These are phyloP conservation scores for Temnothorax curvispinosus DNA, from an alignment of 1,140 invertebrate species.

Conservation along the genomic window DNA sequence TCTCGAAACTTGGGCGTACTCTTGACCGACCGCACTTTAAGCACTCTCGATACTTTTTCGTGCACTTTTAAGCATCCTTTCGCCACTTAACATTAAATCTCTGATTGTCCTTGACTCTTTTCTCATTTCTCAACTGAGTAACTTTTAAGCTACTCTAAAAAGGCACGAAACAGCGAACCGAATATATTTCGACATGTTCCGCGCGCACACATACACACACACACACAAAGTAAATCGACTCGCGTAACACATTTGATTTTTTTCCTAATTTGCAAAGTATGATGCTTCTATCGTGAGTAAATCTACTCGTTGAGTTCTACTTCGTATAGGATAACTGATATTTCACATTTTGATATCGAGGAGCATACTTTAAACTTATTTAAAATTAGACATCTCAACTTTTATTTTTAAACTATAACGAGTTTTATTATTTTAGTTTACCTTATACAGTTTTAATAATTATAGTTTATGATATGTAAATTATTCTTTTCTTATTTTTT, in stretches of 20 bases:
- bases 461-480: not conserved
- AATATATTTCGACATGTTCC: not conserved
- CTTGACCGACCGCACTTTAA: not conserved
- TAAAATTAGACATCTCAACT: not conserved
- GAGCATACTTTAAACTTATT: not conserved
- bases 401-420: not conserved
- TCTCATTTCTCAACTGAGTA: not conserved
- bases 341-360: not conserved
- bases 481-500: not conserved
- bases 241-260: not conserved
- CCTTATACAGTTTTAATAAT: not conserved
- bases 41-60: conserved; percentile 41
- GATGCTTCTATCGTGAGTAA: not conserved
- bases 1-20: conserved; percentile 51
- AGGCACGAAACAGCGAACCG: not conserved
- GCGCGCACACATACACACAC: too few species aligned
- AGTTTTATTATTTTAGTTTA: not conserved
- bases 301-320: not conserved
- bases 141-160: not conserved
- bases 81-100: conserved; percentile 43
- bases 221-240: not conserved
- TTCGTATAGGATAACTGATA: not conserved
- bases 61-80: conserved; percentile 43
- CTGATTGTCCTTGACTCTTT: conserved; percentile 31
- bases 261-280: not conserved